Evolutionary conservation across 2,113 vertebrate species (phyloP).

Genomic region (Circaetus cinerascens): DNA sequence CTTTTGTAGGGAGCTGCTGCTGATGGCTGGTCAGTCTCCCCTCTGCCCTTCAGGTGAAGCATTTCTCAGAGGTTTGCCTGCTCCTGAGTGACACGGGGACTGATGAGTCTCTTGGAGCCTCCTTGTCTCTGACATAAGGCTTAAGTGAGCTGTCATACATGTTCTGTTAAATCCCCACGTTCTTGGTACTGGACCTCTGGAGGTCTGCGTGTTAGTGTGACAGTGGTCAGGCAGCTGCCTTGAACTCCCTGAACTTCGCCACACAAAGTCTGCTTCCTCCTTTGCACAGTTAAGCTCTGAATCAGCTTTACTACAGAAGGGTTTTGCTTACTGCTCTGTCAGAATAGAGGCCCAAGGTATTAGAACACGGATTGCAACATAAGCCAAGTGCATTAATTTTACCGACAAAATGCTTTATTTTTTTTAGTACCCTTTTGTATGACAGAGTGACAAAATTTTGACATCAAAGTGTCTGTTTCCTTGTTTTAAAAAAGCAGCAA

Average conservation of each 20-base stretch:
- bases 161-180: background rate
- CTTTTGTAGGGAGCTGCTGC: background rate
- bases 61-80: background rate
- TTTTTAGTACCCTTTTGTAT: background rate
- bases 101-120: background rate
- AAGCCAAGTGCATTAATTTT: background rate
- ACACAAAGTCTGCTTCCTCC: background rate
- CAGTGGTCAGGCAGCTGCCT: background rate
- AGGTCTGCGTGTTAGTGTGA: background rate
- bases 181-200: no score
- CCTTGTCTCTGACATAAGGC: background rate
- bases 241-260: background rate
- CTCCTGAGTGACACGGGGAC: background rate
- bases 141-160: accelerated
- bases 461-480: background rate
- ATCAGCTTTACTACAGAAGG: background rate
- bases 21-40: background rate
- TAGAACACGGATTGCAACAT: background rate
- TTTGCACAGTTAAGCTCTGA: background rate
- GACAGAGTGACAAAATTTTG: background rate
- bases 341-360: background rate
- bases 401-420: background rate
- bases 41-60: background rate
- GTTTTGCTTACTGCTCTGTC: background rate
- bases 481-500: background rate